Evolutionary conservation across 2,888 invertebrate genomes (phyloP).

Genomic region (Aphodius sticticus): DNA sequence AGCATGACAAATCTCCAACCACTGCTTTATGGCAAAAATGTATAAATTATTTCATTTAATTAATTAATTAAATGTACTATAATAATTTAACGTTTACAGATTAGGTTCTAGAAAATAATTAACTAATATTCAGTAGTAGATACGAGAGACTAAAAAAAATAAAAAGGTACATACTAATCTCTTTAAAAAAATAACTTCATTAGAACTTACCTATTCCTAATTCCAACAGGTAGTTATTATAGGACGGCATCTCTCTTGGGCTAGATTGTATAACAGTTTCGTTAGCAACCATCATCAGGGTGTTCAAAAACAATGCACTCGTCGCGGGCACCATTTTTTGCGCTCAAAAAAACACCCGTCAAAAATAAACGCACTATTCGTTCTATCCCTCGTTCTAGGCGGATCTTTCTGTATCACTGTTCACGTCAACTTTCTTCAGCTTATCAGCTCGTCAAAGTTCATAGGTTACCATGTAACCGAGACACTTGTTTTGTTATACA

Average conservation of each 20-base stretch:
- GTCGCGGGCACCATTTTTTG: slow-evolving; percentile 11
- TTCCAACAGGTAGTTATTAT: slow-evolving; percentile 58
- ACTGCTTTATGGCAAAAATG: too few species aligned
- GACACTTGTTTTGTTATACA: background rate
- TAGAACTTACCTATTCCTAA: slow-evolving; percentile 56
- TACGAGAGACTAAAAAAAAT: too few species aligned
- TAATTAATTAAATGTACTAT: too few species aligned
- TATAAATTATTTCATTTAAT: too few species aligned
- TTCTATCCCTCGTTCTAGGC: background rate
- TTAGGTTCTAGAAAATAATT: too few species aligned
- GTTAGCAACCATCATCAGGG: slow-evolving; percentile 34
- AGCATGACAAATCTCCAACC: too few species aligned
- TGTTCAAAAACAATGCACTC: slow-evolving; percentile 30
- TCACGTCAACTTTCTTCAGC: background rate
- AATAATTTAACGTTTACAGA: too few species aligned
- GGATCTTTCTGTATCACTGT: background rate
- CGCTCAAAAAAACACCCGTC: background rate
- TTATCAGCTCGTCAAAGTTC: background rate
- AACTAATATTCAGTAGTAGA: too few species aligned
- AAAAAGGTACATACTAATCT: too few species aligned
- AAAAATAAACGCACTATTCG: background rate
- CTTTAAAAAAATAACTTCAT: too few species aligned
- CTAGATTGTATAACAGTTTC: slow-evolving; percentile 30
- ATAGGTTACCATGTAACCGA: background rate
- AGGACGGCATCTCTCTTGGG: slow-evolving; percentile 48